Conservation (phyloP, 2,888 invertebrate genomes). For the Leptogaster cylindrica region DNA sequence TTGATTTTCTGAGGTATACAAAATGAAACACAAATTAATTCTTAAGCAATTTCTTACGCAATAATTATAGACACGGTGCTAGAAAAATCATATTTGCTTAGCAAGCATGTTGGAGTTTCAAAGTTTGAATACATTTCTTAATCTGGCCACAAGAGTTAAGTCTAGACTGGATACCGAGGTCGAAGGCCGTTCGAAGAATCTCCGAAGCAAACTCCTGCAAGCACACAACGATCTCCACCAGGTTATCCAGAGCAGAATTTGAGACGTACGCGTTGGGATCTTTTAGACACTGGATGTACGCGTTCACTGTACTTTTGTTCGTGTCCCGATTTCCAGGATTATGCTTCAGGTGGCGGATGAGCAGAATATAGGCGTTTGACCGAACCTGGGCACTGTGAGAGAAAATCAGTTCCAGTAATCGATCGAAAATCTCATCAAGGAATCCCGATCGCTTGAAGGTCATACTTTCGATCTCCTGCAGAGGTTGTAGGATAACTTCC, state of each 20-base stretch:
- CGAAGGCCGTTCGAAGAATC: constrained; percentile 81
- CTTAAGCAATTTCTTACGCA: too few species aligned
- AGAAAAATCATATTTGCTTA: constrained; percentile 55
- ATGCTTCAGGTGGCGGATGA: constrained; percentile 74
- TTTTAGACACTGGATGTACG: constrained; percentile 82
- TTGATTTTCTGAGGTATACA: too few species aligned
- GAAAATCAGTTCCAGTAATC: constrained; percentile 69
- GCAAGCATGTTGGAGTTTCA: constrained; percentile 84
- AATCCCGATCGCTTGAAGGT: constrained; percentile 73
- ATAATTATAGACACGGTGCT: background rate
- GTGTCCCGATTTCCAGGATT: constrained; percentile 66
- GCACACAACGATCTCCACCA: constrained; percentile 83
- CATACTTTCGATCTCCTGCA: constrained; percentile 77
- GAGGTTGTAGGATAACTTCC: constrained; percentile 67
- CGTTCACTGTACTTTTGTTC: constrained; percentile 72
- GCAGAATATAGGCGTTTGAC: constrained; percentile 72
- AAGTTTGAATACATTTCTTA: constrained; percentile 77
- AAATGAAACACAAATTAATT: too few species aligned
- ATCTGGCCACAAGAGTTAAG: constrained; percentile 79
- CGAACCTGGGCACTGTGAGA: constrained; percentile 71
- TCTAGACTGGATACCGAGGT: constrained; percentile 79
- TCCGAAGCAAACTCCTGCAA: constrained; percentile 84
- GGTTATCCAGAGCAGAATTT: constrained; percentile 76
- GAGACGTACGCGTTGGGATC: constrained; percentile 80
- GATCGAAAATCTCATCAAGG: constrained; percentile 70